Evolutionary conservation across 1,140 invertebrate species (phyloP), one percentile per base, ranked within the genome.

Genomic region (Microplitis mediator): DNA sequence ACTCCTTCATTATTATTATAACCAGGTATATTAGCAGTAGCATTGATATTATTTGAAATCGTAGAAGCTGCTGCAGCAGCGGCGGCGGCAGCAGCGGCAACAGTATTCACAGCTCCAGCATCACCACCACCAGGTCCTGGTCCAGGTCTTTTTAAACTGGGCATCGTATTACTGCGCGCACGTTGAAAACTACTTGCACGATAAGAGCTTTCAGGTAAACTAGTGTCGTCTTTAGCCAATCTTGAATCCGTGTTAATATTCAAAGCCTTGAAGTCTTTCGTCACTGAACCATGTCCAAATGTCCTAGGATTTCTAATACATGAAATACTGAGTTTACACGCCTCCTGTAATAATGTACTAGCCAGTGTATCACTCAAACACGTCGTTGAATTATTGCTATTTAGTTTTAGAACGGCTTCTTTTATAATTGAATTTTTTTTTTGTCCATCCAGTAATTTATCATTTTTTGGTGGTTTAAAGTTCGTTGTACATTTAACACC

Each of bases 161-260:
- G 86, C 85, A 87, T 87, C 2, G 86, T 87, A 65, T 87, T 87
- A 50, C 86, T 86, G 9, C 86, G 77, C 13, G 81, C 83, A 4
- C 86, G 80, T 68, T 84, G 83, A 76, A 86, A 87, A 65, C 84
- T 85, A 66, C 79, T 81, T 0, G 80, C 64, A n/a, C 79, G 71
- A 68, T 76, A 87, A 54, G 39, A 45, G 39, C 79, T 79, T 11
- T 84, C 81, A 11, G 72, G 68, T 61, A 87, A 80, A 65, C 80
- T 84, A 4, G 79, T 78, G 34, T 87, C 85, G 39, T 87, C 85
- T 39, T 87, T 87, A 6, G 74, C 79, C 67, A 78, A 74, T 71
- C 79, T 80, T 9, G 71, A 36, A 3, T 83, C 82, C 32, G 78
- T 78, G 61, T 76, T 80, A 56, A 86, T 82, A 67, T 81, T 80